Conservation (phyloP, 2,888 invertebrate species). For the Spisula solida region DNA sequence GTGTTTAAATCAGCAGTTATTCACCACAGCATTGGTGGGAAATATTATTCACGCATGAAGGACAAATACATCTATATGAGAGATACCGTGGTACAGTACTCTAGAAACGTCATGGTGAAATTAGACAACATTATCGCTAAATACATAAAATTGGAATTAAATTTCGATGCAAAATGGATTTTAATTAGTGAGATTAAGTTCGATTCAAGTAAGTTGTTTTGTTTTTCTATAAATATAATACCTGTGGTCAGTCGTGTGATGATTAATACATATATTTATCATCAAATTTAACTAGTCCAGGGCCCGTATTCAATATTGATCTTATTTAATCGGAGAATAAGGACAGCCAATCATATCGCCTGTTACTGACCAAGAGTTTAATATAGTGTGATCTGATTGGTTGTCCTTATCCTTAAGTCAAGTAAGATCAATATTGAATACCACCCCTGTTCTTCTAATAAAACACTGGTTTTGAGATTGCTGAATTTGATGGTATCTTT, state of each 20-base stretch:
- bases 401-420: no score
- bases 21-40: constrained; percentile 93
- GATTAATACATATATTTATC: no score
- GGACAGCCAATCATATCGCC: no score
- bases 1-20: constrained; percentile 94
- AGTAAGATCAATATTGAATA: no score
- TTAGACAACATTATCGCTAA: constrained; percentile 94
- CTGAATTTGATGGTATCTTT: no score
- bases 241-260: neutral
- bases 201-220: constrained; percentile 91
- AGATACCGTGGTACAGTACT: constrained; percentile 93
- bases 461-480: no score
- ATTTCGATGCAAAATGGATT: constrained; percentile 95
- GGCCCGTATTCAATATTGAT: no score
- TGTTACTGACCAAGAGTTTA: no score
- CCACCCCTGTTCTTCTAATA: no score
- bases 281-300: no score
- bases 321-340: no score
- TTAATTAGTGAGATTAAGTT: constrained; percentile 96
- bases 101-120: constrained; percentile 94
- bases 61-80: constrained; percentile 90
- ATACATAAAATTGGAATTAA: constrained; percentile 92
- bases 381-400: no score
- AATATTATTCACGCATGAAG: constrained; percentile 92
- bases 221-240: neutral